Evolutionary conservation across 2,113 vertebrate genomes (phyloP).

Genomic region (Neomonachus schauinslandi): DNA sequence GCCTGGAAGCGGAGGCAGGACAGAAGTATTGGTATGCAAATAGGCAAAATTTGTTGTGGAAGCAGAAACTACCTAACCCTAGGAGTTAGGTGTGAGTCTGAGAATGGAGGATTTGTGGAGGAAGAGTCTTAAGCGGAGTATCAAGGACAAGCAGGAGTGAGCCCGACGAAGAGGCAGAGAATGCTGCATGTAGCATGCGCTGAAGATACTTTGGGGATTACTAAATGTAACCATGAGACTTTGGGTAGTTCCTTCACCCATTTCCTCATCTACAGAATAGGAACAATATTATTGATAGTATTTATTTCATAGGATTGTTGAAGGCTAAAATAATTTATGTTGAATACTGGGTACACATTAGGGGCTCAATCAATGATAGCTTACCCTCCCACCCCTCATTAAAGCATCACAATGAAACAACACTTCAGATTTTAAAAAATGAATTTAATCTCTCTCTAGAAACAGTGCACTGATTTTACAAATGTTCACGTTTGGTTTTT

Average conservation of each 20-base stretch:
- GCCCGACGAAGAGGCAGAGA: background rate
- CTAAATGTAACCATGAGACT: background rate
- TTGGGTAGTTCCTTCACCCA: background rate
- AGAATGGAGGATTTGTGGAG: background rate
- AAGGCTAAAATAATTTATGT: background rate
- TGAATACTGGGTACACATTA: background rate
- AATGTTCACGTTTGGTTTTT: conserved; percentile 87
- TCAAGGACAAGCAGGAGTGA: background rate
- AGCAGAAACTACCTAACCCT: background rate
- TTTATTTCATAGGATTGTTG: background rate
- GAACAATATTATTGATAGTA: background rate
- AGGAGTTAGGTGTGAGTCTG: background rate
- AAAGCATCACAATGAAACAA: conserved; percentile 61
- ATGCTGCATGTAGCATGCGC: too few species aligned
- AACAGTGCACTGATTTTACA: conserved; percentile 88
- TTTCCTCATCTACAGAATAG: conserved; percentile 21
- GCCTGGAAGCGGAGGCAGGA: background rate
- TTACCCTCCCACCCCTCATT: background rate
- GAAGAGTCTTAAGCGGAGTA: background rate
- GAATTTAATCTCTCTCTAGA: conserved; percentile 88
- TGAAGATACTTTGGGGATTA: background rate
- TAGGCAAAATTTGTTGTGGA: background rate
- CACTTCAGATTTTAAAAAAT: conserved; percentile 81
- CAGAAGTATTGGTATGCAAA: background rate
- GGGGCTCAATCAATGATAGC: background rate